phyloP scores from a whole-genome alignment of 2,888 invertebrate species.

The Bembecia ichneumoniformis region DNA sequence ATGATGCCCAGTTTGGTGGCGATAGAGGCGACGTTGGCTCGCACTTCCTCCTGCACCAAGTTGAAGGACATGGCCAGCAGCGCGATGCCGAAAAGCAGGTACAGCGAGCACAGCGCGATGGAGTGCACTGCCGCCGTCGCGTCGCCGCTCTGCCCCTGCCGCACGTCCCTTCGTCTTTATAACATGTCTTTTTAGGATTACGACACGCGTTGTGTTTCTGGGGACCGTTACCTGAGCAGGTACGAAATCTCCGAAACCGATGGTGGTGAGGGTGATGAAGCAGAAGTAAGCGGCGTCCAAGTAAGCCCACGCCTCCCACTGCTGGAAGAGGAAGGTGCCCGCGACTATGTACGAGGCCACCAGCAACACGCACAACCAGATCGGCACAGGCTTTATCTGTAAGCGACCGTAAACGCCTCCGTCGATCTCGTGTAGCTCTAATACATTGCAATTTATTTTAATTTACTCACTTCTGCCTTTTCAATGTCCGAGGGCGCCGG shows the following conservation, averaged over 20 bases:
- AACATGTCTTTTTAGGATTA: slow-evolving; percentile 20
- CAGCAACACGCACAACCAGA: slow-evolving; percentile 89
- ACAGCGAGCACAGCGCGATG: slow-evolving; percentile 90
- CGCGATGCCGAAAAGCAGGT: slow-evolving; percentile 94
- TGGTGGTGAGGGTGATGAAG: slow-evolving; percentile 93
- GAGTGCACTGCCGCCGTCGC: slow-evolving; percentile 58
- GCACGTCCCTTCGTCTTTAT: background rate
- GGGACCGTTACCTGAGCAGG: slow-evolving; percentile 79
- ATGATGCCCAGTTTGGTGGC: slow-evolving; percentile 91
- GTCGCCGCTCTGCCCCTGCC: slow-evolving; percentile 26
- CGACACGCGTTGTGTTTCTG: background rate
- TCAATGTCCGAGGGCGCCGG: slow-evolving; percentile 30
- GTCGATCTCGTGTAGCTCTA: too few species aligned
- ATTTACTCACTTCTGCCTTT: slow-evolving; percentile 38
- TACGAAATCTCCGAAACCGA: slow-evolving; percentile 93
- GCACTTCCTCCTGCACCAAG: slow-evolving; percentile 94
- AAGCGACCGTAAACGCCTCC: slow-evolving; percentile 6
- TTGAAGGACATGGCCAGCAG: slow-evolving; percentile 97
- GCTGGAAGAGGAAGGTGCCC: slow-evolving; percentile 87
- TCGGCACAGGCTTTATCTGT: slow-evolving; percentile 82
- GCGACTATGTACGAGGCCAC: slow-evolving; percentile 92
- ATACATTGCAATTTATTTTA: background rate
- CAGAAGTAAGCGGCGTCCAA: slow-evolving; percentile 94
- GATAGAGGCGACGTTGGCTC: slow-evolving; percentile 88
- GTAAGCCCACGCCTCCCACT: slow-evolving; percentile 90